Conservation (phyloP, 1,140 invertebrate genomes). For the Streblospio benedicti region DNA sequence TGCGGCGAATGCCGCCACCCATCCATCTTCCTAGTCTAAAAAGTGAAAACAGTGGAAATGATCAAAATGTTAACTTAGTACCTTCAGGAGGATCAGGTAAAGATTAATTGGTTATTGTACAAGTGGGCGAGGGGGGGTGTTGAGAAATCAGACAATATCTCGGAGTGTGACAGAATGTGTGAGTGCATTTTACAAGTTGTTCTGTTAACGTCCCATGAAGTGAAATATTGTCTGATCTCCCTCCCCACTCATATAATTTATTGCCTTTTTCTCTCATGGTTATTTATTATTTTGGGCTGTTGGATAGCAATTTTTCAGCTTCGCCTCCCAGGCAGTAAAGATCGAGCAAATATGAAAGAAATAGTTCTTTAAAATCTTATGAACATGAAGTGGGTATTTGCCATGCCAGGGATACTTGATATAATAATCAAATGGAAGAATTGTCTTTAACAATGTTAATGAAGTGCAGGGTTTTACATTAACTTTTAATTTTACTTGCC, state of each 20-base stretch:
- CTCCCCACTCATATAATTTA: background rate
- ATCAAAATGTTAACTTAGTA: conserved; percentile 64
- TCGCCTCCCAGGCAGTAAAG: too few relatives aligned
- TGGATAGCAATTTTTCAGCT: too few relatives aligned
- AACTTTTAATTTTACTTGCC: too few relatives aligned
- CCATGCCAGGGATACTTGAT: too few relatives aligned
- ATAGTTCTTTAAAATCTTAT: too few relatives aligned
- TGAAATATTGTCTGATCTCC: background rate
- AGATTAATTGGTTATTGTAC: background rate
- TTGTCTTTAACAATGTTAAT: too few relatives aligned
- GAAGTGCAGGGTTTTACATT: too few relatives aligned
- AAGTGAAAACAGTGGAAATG: conserved; percentile 75
- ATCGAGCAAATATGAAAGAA: too few relatives aligned
- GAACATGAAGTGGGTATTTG: too few relatives aligned
- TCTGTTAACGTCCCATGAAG: background rate
- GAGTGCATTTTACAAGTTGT: background rate
- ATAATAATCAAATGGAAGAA: too few relatives aligned
- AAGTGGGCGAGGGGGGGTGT: too few relatives aligned
- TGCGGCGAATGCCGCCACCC: conserved; percentile 76
- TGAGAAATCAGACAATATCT: background rate
- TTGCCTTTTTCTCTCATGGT: background rate
- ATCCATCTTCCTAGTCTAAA: conserved; percentile 94
- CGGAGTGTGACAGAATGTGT: background rate
- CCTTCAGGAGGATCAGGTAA: conserved; percentile 56
- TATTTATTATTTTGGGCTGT: too few relatives aligned